Evolutionary conservation across 2,888 invertebrate species (phyloP), one percentile per base, ranked within the genome.

Genomic region (Papilio gigon): DNA sequence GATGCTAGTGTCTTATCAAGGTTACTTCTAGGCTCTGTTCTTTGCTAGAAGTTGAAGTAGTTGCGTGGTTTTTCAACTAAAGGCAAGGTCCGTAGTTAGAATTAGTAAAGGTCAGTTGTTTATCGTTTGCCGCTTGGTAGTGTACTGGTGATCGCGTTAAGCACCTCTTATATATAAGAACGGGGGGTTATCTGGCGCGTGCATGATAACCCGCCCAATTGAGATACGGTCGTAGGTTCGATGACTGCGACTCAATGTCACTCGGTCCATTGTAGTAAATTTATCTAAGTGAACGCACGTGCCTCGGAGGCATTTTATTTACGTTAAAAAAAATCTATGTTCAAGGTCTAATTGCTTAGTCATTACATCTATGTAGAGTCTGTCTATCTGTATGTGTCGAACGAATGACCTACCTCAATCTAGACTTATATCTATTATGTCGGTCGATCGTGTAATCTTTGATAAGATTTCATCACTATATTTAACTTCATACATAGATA

Each of bases 231-330:
- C 67, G 60, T 73, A 81, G 80, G 91, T 90, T 91, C 91, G 89
- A 88, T 90, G 90, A 91, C 90, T 89, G 89, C 72, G 70, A 70
- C 77, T 84, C 90, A 90, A 91, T 90, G 90, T 90, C 90, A 89
- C 78, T 76, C 76, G 73, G 75, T 77, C 79, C 80, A 81, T 83
- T 81, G 81, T 89, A 89, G 89, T 90, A 90, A 90, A 89, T 82
- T 89, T 88, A 90, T 89, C 89, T 77, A 72, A 25, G 33, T 27
- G 20, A 44, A 27, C 50, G 40, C 69, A 64, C 68, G 69, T 47
- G 47, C 50, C 63, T 35, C 9, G 27, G 40, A 14, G 12, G 35
- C n/a, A 40, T 53, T 60, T 27, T 56, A 56, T 56, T 53, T 53
- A 53, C 53, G 30, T 53, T 56, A 17, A 56, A 27, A n/a, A n/a